phyloP scores from a whole-genome alignment of 2,888 invertebrate genomes.

The Crocallis elinguaria region DNA sequence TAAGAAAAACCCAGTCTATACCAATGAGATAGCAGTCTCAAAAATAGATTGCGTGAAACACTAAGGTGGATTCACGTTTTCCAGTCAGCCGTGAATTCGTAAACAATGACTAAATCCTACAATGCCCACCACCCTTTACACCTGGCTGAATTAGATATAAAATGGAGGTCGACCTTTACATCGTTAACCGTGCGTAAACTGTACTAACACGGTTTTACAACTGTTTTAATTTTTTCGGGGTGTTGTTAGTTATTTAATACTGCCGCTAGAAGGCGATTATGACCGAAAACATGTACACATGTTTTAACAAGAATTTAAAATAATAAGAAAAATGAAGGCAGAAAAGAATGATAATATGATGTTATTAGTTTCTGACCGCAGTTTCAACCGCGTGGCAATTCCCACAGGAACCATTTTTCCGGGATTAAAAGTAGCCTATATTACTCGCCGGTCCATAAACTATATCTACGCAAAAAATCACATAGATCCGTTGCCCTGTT shows the following conservation, averaged over 20 bases:
- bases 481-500: no score
- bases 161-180: constrained; percentile 4
- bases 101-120: constrained; percentile 33
- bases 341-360: no score
- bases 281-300: no score
- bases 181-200: constrained; percentile 5
- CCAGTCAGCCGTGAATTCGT: constrained; percentile 28
- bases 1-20: background rate
- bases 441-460: no score
- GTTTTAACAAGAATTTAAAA: no score
- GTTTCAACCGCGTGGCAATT: no score
- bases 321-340: no score
- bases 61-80: constrained; percentile 15
- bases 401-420: no score
- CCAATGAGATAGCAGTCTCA: background rate
- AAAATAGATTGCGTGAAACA: constrained; percentile 15
- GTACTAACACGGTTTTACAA: background rate
- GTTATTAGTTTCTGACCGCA: no score
- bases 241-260: background rate
- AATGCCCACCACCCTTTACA: constrained; percentile 32
- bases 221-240: background rate
- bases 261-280: background rate
- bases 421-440: no score
- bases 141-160: constrained; percentile 22
- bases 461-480: no score